These are phyloP conservation scores for Ctenodactylus gundi DNA, from an alignment of 2,113 vertebrate species.

Conservation along the genomic window DNA sequence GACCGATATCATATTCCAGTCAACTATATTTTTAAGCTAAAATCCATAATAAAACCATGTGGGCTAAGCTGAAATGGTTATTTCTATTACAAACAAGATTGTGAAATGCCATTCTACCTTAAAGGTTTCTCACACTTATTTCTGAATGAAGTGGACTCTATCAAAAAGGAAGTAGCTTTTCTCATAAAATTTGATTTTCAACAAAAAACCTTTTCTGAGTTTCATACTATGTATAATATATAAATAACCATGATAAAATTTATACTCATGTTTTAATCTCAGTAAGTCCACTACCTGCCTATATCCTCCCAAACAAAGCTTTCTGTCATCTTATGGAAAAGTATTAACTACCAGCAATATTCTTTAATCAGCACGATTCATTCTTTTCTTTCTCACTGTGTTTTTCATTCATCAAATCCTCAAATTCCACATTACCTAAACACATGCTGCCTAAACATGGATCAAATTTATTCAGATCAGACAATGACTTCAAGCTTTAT, in stretches of 20 bases:
- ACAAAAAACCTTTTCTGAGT: neutral
- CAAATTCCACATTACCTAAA: neutral
- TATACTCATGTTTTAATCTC: no score
- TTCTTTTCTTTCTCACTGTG: neutral
- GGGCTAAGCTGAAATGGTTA: neutral
- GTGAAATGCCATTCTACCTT: neutral
- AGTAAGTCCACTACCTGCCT: neutral
- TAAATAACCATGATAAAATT: no score
- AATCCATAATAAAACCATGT: neutral
- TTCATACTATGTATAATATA: neutral
- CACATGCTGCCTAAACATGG: neutral
- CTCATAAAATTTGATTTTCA: neutral
- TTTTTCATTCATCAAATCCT: neutral
- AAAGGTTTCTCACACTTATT: neutral
- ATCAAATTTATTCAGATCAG: neutral
- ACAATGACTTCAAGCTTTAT: neutral
- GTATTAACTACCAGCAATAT: neutral
- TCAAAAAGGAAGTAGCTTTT: neutral
- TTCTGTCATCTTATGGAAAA: neutral
- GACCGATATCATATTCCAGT: neutral
- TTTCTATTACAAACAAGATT: neutral
- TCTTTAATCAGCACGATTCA: neutral
- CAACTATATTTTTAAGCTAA: neutral
- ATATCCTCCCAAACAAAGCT: neutral
- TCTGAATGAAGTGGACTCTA: neutral